A percentile compares a stretch with the other conserved stretches of the same genome.
Conservation (phyloP, 1,140 invertebrate species). For the Pseudomyrmex pallidus region DNA sequence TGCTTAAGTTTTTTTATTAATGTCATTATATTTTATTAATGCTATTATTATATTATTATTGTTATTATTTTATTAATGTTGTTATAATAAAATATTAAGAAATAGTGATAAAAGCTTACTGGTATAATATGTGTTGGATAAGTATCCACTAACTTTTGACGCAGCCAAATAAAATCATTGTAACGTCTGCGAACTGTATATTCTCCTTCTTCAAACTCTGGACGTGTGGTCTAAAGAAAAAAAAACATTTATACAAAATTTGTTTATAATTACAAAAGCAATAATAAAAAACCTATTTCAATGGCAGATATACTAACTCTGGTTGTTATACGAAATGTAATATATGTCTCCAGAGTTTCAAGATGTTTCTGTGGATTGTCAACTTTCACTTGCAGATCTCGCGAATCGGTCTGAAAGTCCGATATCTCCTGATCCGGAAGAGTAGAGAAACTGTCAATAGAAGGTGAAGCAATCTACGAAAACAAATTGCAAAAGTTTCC, state of each 20-base stretch:
- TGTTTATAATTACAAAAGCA: not conserved
- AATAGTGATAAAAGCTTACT: constrained; percentile 81
- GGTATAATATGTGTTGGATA: constrained; percentile 90
- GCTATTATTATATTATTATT: not conserved
- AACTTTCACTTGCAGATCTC: constrained; percentile 89
- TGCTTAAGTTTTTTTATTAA: not conserved
- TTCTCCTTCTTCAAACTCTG: constrained; percentile 89
- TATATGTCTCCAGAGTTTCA: constrained; percentile 91
- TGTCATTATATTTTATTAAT: constrained; percentile 1
- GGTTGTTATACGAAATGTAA: constrained; percentile 90
- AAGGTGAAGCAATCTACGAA: constrained; percentile 86
- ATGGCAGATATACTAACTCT: constrained; percentile 84
- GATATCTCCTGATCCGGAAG: constrained; percentile 86
- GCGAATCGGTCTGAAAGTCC: constrained; percentile 85
- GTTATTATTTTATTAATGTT: not conserved
- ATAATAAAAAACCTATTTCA: not conserved
- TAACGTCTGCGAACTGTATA: constrained; percentile 90
- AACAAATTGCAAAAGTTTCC: constrained; percentile 2
- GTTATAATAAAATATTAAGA: not conserved
- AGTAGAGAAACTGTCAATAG: constrained; percentile 88
- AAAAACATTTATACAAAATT: constrained; percentile 34
- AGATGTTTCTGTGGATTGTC: constrained; percentile 93
- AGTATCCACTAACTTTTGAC: constrained; percentile 88
- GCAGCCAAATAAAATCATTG: constrained; percentile 91
- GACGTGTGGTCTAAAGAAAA: constrained; percentile 86